These are phyloP conservation scores for Vollenhovia emeryi DNA, from an alignment of 1,140 invertebrate genomes.

Conservation along the genomic window DNA sequence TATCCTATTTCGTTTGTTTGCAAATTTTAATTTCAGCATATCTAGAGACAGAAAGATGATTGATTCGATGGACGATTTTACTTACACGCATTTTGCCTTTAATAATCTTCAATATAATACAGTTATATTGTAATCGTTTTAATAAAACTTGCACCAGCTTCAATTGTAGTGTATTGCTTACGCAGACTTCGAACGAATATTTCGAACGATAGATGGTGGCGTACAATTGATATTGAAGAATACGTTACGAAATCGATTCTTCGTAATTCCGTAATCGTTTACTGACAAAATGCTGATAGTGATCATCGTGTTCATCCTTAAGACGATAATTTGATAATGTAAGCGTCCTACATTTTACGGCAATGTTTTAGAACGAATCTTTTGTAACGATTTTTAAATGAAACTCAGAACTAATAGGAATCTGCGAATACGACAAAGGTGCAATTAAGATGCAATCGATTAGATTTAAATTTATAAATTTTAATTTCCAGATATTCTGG, in stretches of 20 bases:
- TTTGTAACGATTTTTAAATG: slow-evolving; percentile 8
- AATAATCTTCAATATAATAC: too few species aligned
- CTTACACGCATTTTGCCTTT: not conserved
- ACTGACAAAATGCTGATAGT: not conserved
- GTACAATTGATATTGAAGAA: not conserved
- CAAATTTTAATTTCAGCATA: not conserved
- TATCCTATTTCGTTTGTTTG: not conserved
- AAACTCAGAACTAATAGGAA: not conserved
- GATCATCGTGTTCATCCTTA: not conserved
- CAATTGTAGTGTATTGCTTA: not conserved
- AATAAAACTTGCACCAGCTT: not conserved
- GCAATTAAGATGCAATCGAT: not conserved
- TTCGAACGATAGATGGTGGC: not conserved
- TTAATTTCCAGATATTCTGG: too few species aligned
- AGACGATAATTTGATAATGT: not conserved
- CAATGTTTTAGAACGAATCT: not conserved
- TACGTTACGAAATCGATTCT: not conserved
- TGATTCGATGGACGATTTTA: slow-evolving; percentile 4
- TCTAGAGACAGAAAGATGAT: not conserved
- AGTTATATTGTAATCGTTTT: too few species aligned
- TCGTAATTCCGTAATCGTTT: slow-evolving; percentile 27
- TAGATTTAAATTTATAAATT: not conserved
- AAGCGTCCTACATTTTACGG: not conserved
- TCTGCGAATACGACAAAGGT: not conserved
- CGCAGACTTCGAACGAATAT: not conserved